Conservation (phyloP, 2,113 vertebrate genomes). For the Nothocercus julius region DNA sequence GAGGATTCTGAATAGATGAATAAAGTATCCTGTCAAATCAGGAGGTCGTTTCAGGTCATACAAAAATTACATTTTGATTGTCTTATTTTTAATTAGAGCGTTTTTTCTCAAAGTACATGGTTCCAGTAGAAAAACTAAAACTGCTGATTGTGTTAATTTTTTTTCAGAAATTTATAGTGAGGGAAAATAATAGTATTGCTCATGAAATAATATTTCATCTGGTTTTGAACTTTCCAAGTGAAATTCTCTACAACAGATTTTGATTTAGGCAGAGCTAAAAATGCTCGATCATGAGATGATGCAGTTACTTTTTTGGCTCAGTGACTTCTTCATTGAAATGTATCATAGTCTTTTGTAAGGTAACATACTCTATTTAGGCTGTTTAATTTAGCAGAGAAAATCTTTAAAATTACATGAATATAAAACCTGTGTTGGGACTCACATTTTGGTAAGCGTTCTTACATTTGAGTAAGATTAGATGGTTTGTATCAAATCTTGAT, state of each 20-base stretch:
- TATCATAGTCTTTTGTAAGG: neutral
- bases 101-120: neutral
- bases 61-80: neutral
- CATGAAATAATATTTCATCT: neutral
- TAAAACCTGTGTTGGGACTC: neutral
- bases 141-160: fast-evolving
- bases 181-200: neutral
- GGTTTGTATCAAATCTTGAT: neutral
- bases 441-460: neutral
- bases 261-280: neutral
- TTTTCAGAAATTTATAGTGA: no score
- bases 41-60: neutral
- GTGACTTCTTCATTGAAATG: neutral
- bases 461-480: neutral
- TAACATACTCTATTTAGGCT: neutral
- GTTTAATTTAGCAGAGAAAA: neutral
- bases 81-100: neutral
- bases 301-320: neutral
- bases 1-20: neutral
- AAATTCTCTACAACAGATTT: neutral
- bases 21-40: neutral
- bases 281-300: neutral
- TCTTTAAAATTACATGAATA: neutral
- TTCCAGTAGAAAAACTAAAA: neutral
- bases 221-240: neutral